Conservation (phyloP, 2,888 invertebrate species). For the Mesochorus sp. region DNA sequence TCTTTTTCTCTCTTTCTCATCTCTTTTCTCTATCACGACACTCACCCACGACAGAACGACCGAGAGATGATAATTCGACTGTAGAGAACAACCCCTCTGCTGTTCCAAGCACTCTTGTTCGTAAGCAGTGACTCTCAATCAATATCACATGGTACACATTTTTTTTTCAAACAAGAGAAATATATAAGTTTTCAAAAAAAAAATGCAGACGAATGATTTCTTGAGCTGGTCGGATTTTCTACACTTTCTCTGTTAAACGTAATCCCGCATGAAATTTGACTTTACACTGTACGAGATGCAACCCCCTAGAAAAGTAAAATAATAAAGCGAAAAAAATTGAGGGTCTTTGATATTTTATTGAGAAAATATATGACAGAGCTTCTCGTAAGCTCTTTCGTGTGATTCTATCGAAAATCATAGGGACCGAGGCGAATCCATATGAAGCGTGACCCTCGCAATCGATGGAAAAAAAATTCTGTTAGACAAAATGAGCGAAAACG, state of each 20-base stretch:
- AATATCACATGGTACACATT: background rate
- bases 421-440: slow-evolving; percentile 60
- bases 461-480: slow-evolving; percentile 44
- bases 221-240: too few relatives aligned
- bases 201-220: too few relatives aligned
- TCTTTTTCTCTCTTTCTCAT: background rate
- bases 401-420: slow-evolving; percentile 35
- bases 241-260: slow-evolving; percentile 49
- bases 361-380: slow-evolving; percentile 12
- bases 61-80: slow-evolving; percentile 62
- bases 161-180: background rate
- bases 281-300: slow-evolving; percentile 54
- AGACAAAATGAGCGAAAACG: background rate
- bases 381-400: background rate
- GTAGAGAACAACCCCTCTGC: slow-evolving; percentile 60
- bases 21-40: slow-evolving; percentile 41
- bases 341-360: slow-evolving; percentile 25
- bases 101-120: slow-evolving; percentile 46
- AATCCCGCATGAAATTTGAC: slow-evolving; percentile 67
- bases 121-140: slow-evolving; percentile 56
- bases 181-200: too few relatives aligned
- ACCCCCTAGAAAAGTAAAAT: slow-evolving; percentile 18
- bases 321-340: slow-evolving; percentile 39
- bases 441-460: slow-evolving; percentile 64
- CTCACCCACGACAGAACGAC: slow-evolving; percentile 50